These are phyloP conservation scores for Centropus unirufus DNA, from an alignment of 2,113 vertebrate genomes.

Conservation along the genomic window DNA sequence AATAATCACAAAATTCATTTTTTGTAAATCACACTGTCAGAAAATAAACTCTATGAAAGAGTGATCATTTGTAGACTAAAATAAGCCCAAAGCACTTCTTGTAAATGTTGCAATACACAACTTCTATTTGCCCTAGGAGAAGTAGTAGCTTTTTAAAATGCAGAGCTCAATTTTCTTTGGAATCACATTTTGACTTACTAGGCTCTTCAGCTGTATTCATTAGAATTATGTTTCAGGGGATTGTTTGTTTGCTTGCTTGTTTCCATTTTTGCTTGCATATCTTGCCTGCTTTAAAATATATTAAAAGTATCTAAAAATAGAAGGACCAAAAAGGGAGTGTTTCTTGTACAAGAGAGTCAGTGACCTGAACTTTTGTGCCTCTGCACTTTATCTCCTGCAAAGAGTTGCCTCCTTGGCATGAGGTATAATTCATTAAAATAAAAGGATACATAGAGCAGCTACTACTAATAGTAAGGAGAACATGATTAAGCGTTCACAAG, in stretches of 20 bases:
- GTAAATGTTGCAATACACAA: neutral
- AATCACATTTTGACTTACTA: neutral
- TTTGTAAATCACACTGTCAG: constrained; percentile 6
- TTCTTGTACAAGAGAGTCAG: neutral
- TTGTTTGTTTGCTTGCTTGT: neutral
- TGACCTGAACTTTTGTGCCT: neutral
- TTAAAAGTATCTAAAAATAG: constrained; percentile 16
- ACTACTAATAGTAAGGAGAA: constrained; percentile 23
- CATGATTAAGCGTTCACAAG: constrained; percentile 40
- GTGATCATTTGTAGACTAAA: neutral
- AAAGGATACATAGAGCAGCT: constrained; percentile 17
- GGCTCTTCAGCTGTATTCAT: neutral
- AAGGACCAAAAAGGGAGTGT: neutral
- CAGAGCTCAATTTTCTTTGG: neutral
- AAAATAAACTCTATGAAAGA: constrained; percentile 30
- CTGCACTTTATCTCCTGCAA: constrained; percentile 30
- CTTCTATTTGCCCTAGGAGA: neutral
- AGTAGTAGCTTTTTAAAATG: neutral
- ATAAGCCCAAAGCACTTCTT: neutral
- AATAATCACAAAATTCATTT: neutral
- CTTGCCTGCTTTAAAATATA: neutral
- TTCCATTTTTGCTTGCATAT: neutral
- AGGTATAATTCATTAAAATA: constrained; percentile 26
- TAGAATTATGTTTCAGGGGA: neutral
- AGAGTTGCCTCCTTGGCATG: constrained; percentile 22